These are phyloP conservation scores for Cherax destructor DNA, from an alignment of 1,140 invertebrate genomes.

Conservation along the genomic window DNA sequence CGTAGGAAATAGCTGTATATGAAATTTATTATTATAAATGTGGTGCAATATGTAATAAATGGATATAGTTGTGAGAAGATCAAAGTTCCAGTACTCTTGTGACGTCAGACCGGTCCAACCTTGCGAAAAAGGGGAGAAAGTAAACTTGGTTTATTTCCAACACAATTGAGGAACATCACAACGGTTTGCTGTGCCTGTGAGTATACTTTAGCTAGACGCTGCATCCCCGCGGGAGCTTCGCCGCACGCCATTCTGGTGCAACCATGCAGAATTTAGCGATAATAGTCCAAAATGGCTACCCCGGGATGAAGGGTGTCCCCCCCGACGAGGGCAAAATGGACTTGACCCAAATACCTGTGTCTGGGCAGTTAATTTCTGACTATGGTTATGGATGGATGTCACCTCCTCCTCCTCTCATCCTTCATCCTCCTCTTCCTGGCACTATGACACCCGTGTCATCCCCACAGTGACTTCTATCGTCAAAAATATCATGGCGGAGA, in stretches of 20 bases:
- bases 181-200: background rate
- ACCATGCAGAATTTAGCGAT: background rate
- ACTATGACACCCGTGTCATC: no score
- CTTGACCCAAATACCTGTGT: slow-evolving; percentile 52
- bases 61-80: background rate
- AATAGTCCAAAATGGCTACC: slow-evolving; percentile 50
- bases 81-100: slow-evolving; percentile 16
- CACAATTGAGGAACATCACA: background rate
- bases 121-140: slow-evolving; percentile 55
- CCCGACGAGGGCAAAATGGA: slow-evolving; percentile 53
- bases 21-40: background rate
- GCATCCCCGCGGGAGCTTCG: background rate
- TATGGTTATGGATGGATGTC: slow-evolving; percentile 10
- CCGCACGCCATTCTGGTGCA: background rate
- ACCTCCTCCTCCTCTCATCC: no score
- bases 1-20: no score
- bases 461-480: no score
- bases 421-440: no score
- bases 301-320: slow-evolving; percentile 37
- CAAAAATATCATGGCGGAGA: no score
- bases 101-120: slow-evolving; percentile 62
- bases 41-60: background rate
- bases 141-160: slow-evolving; percentile 22
- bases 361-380: slow-evolving; percentile 47
- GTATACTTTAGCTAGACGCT: background rate